Evolutionary conservation across 2,113 vertebrate genomes (phyloP).

Genomic region (Sylvia atricapilla): DNA sequence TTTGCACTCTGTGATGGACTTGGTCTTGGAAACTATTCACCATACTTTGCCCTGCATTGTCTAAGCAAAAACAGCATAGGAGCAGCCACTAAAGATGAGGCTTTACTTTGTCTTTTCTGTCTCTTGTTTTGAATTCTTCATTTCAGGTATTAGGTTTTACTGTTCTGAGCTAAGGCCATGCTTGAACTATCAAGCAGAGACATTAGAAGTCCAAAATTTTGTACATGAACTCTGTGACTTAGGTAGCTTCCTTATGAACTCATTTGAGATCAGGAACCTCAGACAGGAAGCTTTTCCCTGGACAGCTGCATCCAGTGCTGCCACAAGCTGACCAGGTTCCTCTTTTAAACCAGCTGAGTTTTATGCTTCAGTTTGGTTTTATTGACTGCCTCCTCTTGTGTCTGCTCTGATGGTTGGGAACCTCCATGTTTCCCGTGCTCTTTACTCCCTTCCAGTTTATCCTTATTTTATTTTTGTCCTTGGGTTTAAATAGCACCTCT

Average conservation of each 20-base stretch:
- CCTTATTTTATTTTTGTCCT: not conserved
- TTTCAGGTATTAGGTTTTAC: not conserved
- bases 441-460: not conserved
- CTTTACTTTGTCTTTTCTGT: not conserved
- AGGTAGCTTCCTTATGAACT: not conserved
- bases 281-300: not conserved
- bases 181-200: not conserved
- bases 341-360: not conserved
- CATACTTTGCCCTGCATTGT: not conserved
- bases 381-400: not conserved
- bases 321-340: not conserved
- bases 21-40: not conserved
- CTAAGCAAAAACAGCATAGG: not conserved
- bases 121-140: not conserved
- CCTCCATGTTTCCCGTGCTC: not conserved
- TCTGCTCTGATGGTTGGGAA: not conserved
- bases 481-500: not conserved
- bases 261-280: not conserved
- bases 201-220: not conserved
- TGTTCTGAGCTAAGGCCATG: not conserved
- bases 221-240: not conserved
- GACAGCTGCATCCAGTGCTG: not conserved
- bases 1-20: not conserved
- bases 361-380: not conserved
- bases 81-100: not conserved